Evolutionary conservation across 2,797 vertebrate species (phyloP), one percentile per base, ranked within the genome.

Genomic region (Pangasius krempfi): DNA sequence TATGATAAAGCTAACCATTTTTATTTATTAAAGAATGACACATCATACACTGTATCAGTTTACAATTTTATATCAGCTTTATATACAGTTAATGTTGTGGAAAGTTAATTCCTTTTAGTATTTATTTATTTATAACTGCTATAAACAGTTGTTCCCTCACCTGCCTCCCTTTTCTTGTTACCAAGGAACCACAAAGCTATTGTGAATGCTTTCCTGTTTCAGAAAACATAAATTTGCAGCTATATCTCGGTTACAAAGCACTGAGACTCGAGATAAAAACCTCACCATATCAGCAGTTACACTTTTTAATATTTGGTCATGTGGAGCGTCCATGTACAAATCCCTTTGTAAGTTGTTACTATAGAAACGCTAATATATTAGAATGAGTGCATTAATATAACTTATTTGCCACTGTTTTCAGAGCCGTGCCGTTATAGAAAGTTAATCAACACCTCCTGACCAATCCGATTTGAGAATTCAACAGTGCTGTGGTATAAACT

Each of bases 401-500:
- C 27, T n/a, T 30, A 52, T 50, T 40, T 44, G 18, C 5, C 33
- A 37, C 4, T 47, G 50, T 14, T 50, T 10, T 47, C 37, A 47
- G 40, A 75, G 7, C 37, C 37, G 25, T 33, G 62, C 27, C 33
- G n/a, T 72, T 37, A 5, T 64, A 18, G 40, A 5, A 78, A 78
- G 47, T 54, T 78, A 52, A 78, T 78, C 9, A 52, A 22, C 50
- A 54, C 16, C 0, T 56, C 30, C 1, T 22, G n/a, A 20, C 8
- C 16, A 80, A 33, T 80, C n/a, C 56, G 16, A 81, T 60, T 83
- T 83, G 40, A 64, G 58, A 83, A n/a, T 20, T 84, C 37, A n/a
- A 2, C 56, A 40, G 22, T 50, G 60, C 33, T 44, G 33, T 44
- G 33, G 56, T 60, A 44, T 27, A 44, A 44, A 6, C 20, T 64